phyloP scores from a whole-genome alignment of 2,797 vertebrate genomes.

The Linurgus olivaceus region DNA sequence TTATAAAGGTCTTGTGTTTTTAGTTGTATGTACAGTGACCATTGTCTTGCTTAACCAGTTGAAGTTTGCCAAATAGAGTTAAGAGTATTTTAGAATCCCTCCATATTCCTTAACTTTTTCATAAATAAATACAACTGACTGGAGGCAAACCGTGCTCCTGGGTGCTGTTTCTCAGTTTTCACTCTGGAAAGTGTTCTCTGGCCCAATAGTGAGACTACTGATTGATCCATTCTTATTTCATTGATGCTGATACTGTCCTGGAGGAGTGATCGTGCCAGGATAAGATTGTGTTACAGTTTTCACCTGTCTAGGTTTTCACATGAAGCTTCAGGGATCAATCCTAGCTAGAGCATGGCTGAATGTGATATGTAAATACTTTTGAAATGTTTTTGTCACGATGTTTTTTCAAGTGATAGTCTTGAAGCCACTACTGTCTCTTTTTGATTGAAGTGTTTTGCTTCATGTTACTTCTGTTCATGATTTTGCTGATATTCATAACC shows the following conservation, averaged over 20 bases:
- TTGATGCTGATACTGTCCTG: neutral
- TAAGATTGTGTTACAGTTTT: neutral
- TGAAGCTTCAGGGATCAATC: neutral
- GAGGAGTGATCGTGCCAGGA: neutral
- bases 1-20: neutral
- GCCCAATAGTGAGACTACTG: fast-evolving
- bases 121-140: neutral
- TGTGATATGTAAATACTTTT: neutral
- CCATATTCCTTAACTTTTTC: neutral
- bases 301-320: neutral
- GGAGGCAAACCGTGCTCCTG: neutral
- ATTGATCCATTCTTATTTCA: neutral
- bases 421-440: neutral
- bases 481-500: neutral
- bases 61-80: neutral
- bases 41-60: neutral
- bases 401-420: neutral
- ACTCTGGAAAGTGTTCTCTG: neutral
- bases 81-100: neutral
- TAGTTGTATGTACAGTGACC: neutral
- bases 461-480: neutral
- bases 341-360: neutral
- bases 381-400: neutral
- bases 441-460: neutral
- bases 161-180: neutral